Conservation (phyloP, 92 coral and sea anemone genomes). For the Phenganax stokvisi region DNA sequence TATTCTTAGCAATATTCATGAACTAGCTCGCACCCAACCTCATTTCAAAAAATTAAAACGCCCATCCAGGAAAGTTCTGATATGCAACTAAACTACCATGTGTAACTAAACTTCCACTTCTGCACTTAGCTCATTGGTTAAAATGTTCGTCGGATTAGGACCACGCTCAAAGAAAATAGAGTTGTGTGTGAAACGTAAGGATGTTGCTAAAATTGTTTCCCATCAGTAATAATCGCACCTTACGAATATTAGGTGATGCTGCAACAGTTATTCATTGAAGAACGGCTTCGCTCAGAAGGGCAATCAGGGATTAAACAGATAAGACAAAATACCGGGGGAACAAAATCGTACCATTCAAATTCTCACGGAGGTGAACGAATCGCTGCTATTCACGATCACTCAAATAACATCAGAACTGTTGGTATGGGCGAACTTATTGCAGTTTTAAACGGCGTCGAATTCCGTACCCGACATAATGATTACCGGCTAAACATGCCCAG, state of each 20-base stretch:
- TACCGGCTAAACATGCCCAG: slow-evolving; percentile 75
- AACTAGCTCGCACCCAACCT: no score
- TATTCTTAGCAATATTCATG: no score
- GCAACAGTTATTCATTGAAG: slow-evolving; percentile 60
- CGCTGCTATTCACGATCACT: slow-evolving; percentile 66
- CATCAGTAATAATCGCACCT: not conserved
- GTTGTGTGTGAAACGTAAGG: no score
- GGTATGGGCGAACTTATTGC: slow-evolving; percentile 82
- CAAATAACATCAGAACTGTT: slow-evolving; percentile 50
- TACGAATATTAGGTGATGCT: slow-evolving; percentile 48
- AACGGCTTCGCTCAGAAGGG: slow-evolving; percentile 59
- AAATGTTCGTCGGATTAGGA: no score
- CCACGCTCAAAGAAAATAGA: no score
- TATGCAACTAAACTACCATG: no score
- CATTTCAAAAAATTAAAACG: no score
- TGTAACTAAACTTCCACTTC: no score
- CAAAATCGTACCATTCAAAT: slow-evolving; percentile 48
- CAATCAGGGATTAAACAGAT: slow-evolving; percentile 67
- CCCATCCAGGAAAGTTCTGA: no score
- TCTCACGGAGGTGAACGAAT: slow-evolving; percentile 47
- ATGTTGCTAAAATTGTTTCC: not conserved
- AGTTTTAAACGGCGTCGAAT: slow-evolving; percentile 80
- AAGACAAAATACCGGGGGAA: slow-evolving; percentile 39
- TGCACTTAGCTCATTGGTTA: no score
- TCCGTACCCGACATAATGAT: slow-evolving; percentile 88